Conservation (phyloP, 2,113 vertebrate genomes). For the Meles meles region DNA sequence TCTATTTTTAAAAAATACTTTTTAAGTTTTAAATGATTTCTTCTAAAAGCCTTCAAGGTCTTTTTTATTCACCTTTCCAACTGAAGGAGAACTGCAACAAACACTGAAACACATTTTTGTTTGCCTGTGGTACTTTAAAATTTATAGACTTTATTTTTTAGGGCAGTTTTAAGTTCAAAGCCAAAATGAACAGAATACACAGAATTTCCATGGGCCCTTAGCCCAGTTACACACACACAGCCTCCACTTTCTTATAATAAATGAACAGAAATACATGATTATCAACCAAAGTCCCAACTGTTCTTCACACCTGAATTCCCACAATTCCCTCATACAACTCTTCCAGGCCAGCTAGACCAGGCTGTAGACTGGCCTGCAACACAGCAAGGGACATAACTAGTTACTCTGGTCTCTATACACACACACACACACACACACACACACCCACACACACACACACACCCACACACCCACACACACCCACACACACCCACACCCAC, state of each 20-base stretch:
- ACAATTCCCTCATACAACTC: not conserved
- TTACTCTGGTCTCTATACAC: not conserved
- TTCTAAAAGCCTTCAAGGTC: not conserved
- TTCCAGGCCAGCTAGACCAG: not conserved
- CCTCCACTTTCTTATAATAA: not conserved
- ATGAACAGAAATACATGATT: not conserved
- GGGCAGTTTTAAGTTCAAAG: not conserved
- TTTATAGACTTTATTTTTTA: not conserved
- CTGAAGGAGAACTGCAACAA: not conserved
- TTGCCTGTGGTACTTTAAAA: not conserved
- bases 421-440: too few species aligned
- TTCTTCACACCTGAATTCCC: not conserved
- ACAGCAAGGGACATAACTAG: not conserved
- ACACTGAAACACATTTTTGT: not conserved
- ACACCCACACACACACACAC: too few species aligned
- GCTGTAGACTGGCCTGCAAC: not conserved
- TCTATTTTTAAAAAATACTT: not conserved
- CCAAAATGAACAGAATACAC: not conserved
- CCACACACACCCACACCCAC: too few species aligned
- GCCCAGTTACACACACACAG: fast-evolving
- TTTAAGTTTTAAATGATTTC: not conserved
- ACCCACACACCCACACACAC: too few species aligned
- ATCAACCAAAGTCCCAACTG: not conserved
- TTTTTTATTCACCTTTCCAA: not conserved
- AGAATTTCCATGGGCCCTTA: not conserved